Evolutionary conservation across 1,140 invertebrate genomes (phyloP).

Genomic region (Leptinotarsa lineolata): DNA sequence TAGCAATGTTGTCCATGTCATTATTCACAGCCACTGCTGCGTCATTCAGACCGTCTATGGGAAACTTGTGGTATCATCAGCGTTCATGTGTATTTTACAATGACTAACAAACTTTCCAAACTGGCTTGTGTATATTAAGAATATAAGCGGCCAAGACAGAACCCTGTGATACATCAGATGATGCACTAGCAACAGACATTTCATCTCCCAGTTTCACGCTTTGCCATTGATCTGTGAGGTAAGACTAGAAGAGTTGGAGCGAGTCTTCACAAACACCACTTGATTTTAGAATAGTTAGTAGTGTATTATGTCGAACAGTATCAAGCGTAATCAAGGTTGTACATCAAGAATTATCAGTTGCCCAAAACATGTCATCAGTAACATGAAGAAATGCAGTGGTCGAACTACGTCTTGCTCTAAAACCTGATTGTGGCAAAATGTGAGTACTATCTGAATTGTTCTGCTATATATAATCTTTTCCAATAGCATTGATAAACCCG

Average conservation of each 20-base stretch:
- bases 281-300: slow-evolving; percentile 17
- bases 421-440: slow-evolving; percentile 38
- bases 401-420: slow-evolving; percentile 42
- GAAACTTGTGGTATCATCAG: too few species aligned
- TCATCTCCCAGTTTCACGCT: slow-evolving; percentile 13
- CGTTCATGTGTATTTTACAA: too few species aligned
- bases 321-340: too few species aligned
- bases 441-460: slow-evolving; percentile 9
- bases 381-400: slow-evolving; percentile 46
- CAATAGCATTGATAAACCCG: too few species aligned
- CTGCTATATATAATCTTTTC: too few species aligned
- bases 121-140: too few species aligned
- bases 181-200: slow-evolving; percentile 14
- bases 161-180: not conserved
- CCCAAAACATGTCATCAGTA: slow-evolving; percentile 45
- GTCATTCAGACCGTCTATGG: too few species aligned
- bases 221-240: slow-evolving; percentile 7
- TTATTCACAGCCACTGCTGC: too few species aligned
- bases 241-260: slow-evolving; percentile 9
- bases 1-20: slow-evolving; percentile 1
- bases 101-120: too few species aligned
- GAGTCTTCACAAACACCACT: slow-evolving; percentile 17
- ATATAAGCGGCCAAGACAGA: not conserved
- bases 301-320: slow-evolving; percentile 12
- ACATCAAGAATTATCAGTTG: too few species aligned